Base-by-base conservation (phyloP, 1,140 invertebrate species). In the Pteromalus puparum region DNA sequence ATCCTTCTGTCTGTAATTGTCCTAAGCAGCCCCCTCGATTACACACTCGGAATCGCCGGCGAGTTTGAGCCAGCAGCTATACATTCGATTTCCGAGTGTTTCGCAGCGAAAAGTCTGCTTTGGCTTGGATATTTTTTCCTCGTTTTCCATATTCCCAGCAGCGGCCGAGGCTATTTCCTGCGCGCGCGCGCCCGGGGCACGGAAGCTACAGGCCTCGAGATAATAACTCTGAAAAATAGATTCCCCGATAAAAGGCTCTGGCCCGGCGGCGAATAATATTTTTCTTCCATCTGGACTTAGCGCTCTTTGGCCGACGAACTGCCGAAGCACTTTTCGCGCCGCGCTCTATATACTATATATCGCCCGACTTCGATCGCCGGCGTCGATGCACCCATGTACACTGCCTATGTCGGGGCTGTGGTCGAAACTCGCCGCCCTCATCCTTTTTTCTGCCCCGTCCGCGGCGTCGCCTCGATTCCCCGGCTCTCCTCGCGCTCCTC, bases 181-280 rank as follows among this genome's bases (percentile, higher is more conserved):
- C 28, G 34, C 67, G 46, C 26, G n/a, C 15, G 34, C 53, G 61
- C 26, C 18, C 18, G 53, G 0, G n/a, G 18, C 53, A 61, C 21
- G 0, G 48, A 5, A 13, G 48, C 18, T 42, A 38, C 68, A 30
- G 72, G 81, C 26, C 34, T 68, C 65, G 34, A 82, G 81, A 86
- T 88, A 85, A 87, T 87, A 87, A 87, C 87, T 87, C 84, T 87
- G 84, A 87, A 87, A 87, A 87, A 87, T 87, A 87, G 85, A 88
- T 88, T 85, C 77, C 46, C 75, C 86, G 87, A 87, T 88, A 85
- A 87, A 86, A 86, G 84, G 80, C 83, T 86, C 82, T 12, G 30
- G 67, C 28, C 76, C 24, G 73, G 82, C 75, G 77, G 82, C 75
- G 73, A 86, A 86, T 87, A 85, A 88, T 88, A 87, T 87, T 88